Percentiles rank a stretch among this genome's conserved stretches.
Conservation (phyloP, 1,140 invertebrate species). For the Drosophila nasuta region DNA sequence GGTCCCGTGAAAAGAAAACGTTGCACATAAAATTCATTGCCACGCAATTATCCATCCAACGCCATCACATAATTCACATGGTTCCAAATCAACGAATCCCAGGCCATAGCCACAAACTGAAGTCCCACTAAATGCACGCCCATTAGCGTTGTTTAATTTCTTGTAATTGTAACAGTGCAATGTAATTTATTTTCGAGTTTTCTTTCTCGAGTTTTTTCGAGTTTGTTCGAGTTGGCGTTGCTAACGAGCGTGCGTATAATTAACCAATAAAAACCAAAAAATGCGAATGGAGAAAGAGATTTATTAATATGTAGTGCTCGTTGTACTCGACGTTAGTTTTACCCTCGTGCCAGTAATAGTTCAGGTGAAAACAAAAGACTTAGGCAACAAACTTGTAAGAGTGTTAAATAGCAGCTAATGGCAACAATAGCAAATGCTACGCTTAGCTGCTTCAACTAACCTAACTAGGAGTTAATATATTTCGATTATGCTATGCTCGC, state of each 20-base stretch:
- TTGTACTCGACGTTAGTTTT: not conserved
- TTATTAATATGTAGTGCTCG: conserved; percentile 3
- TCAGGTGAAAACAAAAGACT: conserved; percentile 78
- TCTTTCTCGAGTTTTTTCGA: conserved; percentile 12
- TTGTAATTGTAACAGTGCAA: conserved; percentile 65
- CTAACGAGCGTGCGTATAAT: conserved; percentile 75
- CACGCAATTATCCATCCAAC: conserved; percentile 61
- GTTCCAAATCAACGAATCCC: conserved; percentile 51
- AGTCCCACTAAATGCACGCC: conserved; percentile 60
- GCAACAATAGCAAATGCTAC: conserved; percentile 19
- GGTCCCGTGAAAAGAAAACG: conserved; percentile 49
- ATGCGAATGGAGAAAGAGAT: not conserved
- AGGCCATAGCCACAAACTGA: conserved; percentile 31
- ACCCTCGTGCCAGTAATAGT: conserved; percentile 14
- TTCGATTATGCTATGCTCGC: not conserved
- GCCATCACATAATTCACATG: conserved; percentile 58
- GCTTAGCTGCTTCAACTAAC: conserved; percentile 2
- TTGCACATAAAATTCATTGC: conserved; percentile 73
- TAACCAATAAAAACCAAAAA: conserved; percentile 54
- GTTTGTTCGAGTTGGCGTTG: conserved; percentile 45
- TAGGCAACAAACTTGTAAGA: conserved; percentile 65
- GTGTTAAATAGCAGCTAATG: conserved; percentile 58
- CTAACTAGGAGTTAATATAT: conserved; percentile 4
- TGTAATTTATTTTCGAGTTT: conserved; percentile 61
- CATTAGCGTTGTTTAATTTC: conserved; percentile 71